Conservation (phyloP, 1,140 invertebrate species). For the Drosophila orosa region DNA sequence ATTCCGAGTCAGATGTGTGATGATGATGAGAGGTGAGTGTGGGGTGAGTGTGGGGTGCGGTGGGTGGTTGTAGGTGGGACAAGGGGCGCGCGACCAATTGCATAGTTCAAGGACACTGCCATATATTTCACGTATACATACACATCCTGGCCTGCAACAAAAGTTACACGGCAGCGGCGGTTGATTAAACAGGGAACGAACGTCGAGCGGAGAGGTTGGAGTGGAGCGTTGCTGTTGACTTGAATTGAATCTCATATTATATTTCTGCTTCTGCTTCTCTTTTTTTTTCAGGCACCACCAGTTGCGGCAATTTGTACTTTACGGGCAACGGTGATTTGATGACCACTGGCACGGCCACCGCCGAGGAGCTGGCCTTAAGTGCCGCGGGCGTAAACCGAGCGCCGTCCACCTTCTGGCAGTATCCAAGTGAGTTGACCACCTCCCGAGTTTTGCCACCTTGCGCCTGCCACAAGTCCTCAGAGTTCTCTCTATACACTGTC, state of each 20-base stretch:
- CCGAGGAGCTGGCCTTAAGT: conserved; percentile 75
- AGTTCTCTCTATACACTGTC: conserved; percentile 17
- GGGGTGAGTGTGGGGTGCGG: conserved; percentile 15
- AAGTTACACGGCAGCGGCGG: conserved; percentile 29
- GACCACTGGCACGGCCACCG: conserved; percentile 73
- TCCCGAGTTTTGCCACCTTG: conserved; percentile 5
- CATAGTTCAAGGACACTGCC: conserved; percentile 81
- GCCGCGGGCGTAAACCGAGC: conserved; percentile 71
- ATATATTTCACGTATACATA: conserved; percentile 78
- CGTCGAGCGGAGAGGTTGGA: conserved; percentile 47
- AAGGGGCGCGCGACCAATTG: conserved; percentile 58
- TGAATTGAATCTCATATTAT: not conserved
- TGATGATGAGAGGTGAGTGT: conserved; percentile 12
- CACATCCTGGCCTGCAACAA: conserved; percentile 39
- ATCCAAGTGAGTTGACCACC: conserved; percentile 87
- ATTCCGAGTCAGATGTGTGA: conserved; percentile 20
- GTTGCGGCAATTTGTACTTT: conserved; percentile 81
- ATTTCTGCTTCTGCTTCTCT: not conserved
- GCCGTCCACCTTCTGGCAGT: conserved; percentile 90
- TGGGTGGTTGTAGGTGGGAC: conserved; percentile 26
- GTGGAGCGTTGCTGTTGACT: not conserved
- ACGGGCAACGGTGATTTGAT: conserved; percentile 82
- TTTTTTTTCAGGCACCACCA: conserved; percentile 67
- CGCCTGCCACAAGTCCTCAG: not conserved
- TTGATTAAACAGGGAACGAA: conserved; percentile 64